Base-by-base conservation (phyloP, 2,888 invertebrate species). In the Lathronympha strigana region DNA sequence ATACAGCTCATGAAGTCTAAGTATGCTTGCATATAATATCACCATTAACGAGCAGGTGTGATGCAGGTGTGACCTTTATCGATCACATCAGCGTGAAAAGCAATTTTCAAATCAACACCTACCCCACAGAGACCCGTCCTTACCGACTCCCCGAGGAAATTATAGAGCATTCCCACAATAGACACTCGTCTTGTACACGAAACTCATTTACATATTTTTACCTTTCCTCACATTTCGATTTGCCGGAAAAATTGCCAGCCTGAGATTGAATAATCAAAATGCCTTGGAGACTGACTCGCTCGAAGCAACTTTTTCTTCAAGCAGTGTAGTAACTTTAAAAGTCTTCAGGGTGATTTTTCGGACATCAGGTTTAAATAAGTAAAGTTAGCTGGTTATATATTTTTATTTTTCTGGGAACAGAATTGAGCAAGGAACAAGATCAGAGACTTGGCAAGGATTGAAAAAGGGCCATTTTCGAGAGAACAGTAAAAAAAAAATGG, bases 91-190 rank as follows among this genome's bases (percentile, higher is more conserved):
- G 13, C 40, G 28, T 43, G 19, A 55, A 43, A 40, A 43, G 43
- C 4, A 33, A 63, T 50, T 50, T 50, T 4, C 23, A 49, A 50
- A 50, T 40, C 40, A 63, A 63, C 57, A 50, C 40, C 43, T 51
- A 25, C 23, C 25, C 58, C 11, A 2, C 47, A 38, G 33, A 51
- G 31, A 11, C 51, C 25, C 28, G 21, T 40, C 21, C 47, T 53
- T 40, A 62, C 53, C 54, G 15, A 71, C 62, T 73, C 78, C 75
- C 75, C 36, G 68, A 67, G 74, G 78, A 75, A 78, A 78, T 78
- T 71, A 74, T 69, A 60, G 66, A 61, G 69, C 68, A 67, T 69
- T 43, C 60, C 67, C 67, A 63, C 68, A 70, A 72, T 71, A 71
- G 68, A 69, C 68, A 61, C 57, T 67, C 72, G 69, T 72, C 70